These are phyloP conservation scores for Scelioninae gen. 1 DNA, from an alignment of 2,888 invertebrate genomes.

Conservation along the genomic window DNA sequence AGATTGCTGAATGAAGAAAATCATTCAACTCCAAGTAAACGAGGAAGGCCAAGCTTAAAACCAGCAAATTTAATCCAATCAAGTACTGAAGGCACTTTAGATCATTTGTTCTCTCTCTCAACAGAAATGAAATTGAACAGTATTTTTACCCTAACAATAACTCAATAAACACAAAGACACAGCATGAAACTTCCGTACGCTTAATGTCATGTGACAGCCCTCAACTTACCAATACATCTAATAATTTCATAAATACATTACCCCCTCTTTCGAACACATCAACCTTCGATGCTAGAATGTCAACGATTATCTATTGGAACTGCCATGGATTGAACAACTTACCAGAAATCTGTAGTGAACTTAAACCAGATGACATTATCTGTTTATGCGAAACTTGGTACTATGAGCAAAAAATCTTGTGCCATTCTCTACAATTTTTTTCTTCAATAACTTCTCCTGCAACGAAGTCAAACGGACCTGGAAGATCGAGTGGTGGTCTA, in stretches of 20 bases:
- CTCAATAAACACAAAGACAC: background rate
- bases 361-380: background rate
- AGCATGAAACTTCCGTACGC: too few species aligned
- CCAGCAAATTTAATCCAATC: background rate
- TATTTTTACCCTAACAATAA: background rate
- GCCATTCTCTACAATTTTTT: too few species aligned
- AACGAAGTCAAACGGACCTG: background rate
- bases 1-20: background rate
- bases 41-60: background rate
- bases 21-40: background rate
- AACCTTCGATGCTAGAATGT: background rate
- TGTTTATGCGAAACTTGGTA: slow-evolving; percentile 1
- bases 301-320: slow-evolving; percentile 5
- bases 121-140: background rate
- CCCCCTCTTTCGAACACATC: too few species aligned
- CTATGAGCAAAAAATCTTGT: background rate
- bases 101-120: too few species aligned
- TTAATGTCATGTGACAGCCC: too few species aligned
- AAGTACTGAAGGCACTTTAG: too few species aligned
- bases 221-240: too few species aligned
- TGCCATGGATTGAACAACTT: slow-evolving; percentile 3
- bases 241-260: too few species aligned
- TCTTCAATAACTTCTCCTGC: background rate
- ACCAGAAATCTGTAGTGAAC: background rate
- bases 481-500: background rate